These are phyloP conservation scores for Leucozona laternaria DNA, from an alignment of 2,888 invertebrate species.

Conservation along the genomic window DNA sequence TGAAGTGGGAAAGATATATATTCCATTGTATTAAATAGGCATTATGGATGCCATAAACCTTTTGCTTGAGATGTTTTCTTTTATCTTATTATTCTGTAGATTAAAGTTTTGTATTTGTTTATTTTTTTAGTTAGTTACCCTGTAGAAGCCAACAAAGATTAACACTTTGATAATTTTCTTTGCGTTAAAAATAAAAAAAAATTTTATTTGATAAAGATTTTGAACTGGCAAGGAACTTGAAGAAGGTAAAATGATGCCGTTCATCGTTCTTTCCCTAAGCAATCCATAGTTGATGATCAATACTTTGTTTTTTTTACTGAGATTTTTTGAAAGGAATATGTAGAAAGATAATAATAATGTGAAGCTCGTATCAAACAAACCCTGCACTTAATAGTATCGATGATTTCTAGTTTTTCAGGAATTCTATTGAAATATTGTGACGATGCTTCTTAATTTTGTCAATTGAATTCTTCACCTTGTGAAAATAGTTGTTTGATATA, in stretches of 20 bases:
- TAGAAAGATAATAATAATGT: too few species aligned
- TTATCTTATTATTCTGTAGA: constrained; percentile 1
- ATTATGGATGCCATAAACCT: constrained; percentile 75
- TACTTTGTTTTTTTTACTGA: too few species aligned
- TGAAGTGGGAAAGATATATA: constrained; percentile 15
- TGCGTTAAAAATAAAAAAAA: background rate
- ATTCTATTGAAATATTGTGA: too few species aligned
- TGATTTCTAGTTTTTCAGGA: too few species aligned
- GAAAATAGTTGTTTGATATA: too few species aligned
- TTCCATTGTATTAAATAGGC: constrained; percentile 40
- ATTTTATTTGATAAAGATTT: background rate
- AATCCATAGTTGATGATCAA: too few species aligned
- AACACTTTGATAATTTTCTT: constrained; percentile 18
- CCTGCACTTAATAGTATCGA: too few species aligned
- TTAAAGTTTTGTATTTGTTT: background rate
- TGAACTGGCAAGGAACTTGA: constrained; percentile 10
- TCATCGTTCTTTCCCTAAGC: too few species aligned
- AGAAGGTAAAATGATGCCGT: background rate
- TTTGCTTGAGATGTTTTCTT: constrained; percentile 24
- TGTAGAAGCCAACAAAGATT: constrained; percentile 60
- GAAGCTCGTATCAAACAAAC: too few species aligned
- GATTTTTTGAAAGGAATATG: too few species aligned
- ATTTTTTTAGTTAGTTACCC: constrained; percentile 45
- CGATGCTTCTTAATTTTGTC: too few species aligned
- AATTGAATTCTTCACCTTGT: too few species aligned